Evolutionary conservation across 2,888 invertebrate genomes (phyloP).

Genomic region (Epirrhoe alternata): DNA sequence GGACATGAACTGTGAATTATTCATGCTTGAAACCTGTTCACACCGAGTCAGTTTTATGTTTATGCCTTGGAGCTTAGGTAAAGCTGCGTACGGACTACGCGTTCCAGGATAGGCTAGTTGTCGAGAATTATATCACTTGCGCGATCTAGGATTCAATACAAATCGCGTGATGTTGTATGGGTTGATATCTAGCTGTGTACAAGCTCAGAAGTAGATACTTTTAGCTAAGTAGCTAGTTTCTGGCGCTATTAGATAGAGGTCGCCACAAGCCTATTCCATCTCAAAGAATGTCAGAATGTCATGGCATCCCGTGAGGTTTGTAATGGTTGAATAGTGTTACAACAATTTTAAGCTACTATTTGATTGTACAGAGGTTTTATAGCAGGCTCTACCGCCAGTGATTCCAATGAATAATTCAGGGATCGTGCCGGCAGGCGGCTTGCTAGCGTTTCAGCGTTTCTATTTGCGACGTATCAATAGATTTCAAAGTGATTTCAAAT

Average conservation of each 20-base stretch:
- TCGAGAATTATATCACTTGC: too few species aligned
- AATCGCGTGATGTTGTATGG: too few species aligned
- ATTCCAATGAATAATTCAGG: background rate
- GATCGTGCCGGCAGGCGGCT: background rate
- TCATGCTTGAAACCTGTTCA: conserved; percentile 10
- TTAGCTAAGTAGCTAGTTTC: too few species aligned
- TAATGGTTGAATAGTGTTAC: background rate
- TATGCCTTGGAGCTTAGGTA: background rate
- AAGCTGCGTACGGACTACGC: too few species aligned
- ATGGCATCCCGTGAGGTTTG: background rate
- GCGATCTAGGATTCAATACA: too few species aligned
- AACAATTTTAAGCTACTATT: background rate
- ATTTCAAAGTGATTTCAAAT: background rate
- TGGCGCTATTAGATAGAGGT: too few species aligned
- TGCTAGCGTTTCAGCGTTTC: background rate
- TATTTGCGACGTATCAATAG: background rate
- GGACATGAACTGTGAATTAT: conserved; percentile 26
- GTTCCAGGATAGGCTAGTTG: too few species aligned
- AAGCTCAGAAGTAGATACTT: too few species aligned
- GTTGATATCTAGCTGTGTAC: too few species aligned
- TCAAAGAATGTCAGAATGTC: too few species aligned
- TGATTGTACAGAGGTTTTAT: background rate
- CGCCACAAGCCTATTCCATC: too few species aligned
- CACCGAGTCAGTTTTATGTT: background rate
- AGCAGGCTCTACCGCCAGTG: background rate